Conservation (phyloP, 2,888 invertebrate genomes). For the Beris chalybata region DNA sequence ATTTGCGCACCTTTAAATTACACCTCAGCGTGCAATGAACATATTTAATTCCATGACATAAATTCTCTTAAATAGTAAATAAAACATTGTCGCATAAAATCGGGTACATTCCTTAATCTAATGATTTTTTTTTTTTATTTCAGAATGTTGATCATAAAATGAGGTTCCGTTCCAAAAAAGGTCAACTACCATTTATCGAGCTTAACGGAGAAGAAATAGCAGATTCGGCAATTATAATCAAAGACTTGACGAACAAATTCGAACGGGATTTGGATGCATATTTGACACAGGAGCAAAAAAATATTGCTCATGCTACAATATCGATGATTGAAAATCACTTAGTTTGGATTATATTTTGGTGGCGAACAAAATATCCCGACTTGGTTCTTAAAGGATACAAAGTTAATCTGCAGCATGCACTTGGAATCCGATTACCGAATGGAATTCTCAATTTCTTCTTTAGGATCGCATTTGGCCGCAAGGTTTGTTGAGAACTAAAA, state of each 20-base stretch:
- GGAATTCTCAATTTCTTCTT: conserved; percentile 87
- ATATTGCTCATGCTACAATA: conserved; percentile 87
- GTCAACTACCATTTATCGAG: conserved; percentile 92
- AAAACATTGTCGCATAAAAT: no score
- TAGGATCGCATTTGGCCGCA: conserved; percentile 82
- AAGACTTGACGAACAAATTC: conserved; percentile 80
- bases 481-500: conserved; percentile 61
- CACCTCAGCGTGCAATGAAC: no score
- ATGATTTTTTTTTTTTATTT: conserved; percentile 50
- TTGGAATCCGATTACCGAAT: conserved; percentile 86
- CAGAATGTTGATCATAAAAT: conserved; percentile 95
- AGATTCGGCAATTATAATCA: conserved; percentile 88
- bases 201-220: conserved; percentile 93
- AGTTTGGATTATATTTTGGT: conserved; percentile 87
- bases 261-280: conserved; percentile 81
- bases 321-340: conserved; percentile 95
- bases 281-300: conserved; percentile 82
- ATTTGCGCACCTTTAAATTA: no score
- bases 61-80: no score
- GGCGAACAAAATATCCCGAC: conserved; percentile 91
- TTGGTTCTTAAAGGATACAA: conserved; percentile 88
- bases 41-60: no score
- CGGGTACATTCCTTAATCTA: no score
- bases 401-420: conserved; percentile 84
- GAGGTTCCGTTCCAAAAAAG: conserved; percentile 92